phyloP scores from a whole-genome alignment of 2,888 invertebrate genomes.

The Piscicola geometra region DNA sequence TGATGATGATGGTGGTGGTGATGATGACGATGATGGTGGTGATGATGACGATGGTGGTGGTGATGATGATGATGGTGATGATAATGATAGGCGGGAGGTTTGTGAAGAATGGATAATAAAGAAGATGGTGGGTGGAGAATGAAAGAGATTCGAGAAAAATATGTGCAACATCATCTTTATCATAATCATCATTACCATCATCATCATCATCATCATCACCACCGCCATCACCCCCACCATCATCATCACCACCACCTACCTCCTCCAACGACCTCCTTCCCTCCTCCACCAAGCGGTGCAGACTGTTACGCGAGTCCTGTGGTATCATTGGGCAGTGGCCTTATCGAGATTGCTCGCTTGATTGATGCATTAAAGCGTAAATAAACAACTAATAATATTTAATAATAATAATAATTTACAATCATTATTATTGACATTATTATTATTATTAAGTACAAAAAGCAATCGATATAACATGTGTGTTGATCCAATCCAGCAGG shows the following conservation, averaged over 20 bases:
- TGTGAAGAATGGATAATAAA: background rate
- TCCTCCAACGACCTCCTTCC: slow-evolving; percentile 24
- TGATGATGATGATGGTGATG: no score
- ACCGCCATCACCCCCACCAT: no score
- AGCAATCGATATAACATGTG: slow-evolving; percentile 58
- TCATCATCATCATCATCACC: no score
- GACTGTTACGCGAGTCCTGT: slow-evolving; percentile 3
- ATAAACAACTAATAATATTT: background rate
- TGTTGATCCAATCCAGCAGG: slow-evolving; percentile 78
- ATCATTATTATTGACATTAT: slow-evolving; percentile 6
- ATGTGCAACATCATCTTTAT: no score
- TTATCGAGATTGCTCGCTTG: no score
- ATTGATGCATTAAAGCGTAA: no score
- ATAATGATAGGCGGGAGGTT: no score
- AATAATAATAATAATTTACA: background rate
- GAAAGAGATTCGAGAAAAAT: no score
- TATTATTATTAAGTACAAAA: background rate
- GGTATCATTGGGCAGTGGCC: slow-evolving; percentile 2
- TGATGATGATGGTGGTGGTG: slow-evolving; percentile 7
- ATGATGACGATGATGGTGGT: background rate
- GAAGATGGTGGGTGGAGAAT: no score
- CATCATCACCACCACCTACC: no score
- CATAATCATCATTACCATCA: no score
- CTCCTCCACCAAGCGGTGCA: background rate
- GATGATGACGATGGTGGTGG: no score